phyloP scores from a whole-genome alignment of 2,113 vertebrate species.

The Cochlearius cochlearius region DNA sequence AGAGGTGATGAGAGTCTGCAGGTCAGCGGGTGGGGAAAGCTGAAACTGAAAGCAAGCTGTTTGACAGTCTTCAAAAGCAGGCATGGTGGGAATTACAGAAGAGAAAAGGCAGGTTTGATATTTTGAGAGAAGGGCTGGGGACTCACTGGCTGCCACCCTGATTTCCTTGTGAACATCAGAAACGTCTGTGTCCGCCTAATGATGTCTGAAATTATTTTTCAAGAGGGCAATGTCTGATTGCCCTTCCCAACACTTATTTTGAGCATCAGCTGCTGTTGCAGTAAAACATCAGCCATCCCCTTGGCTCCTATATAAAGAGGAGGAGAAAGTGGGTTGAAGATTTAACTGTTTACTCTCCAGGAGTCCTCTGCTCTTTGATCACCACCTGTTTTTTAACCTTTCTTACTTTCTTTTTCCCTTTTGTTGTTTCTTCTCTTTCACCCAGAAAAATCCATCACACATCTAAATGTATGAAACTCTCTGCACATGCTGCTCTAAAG shows the following conservation, averaged over 20 bases:
- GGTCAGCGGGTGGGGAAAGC: not conserved
- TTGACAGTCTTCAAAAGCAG: not conserved
- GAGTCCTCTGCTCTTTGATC: not conserved
- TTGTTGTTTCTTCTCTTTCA: not conserved
- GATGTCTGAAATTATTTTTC: constrained; percentile 19
- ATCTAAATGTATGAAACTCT: not conserved
- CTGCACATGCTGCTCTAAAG: not conserved
- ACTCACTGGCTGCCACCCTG: not conserved
- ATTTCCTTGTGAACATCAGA: not conserved
- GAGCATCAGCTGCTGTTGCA: constrained; percentile 14
- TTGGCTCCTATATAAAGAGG: not conserved
- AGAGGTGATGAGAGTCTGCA: not conserved
- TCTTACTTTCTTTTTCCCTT: not conserved
- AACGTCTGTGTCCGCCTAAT: accelerated
- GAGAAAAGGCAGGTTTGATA: not conserved
- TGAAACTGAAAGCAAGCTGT: not conserved
- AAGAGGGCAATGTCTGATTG: not conserved
- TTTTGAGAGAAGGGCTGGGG: not conserved
- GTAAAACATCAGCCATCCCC: not conserved
- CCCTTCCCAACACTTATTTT: not conserved
- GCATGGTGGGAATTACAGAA: not conserved
- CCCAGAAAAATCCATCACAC: not conserved
- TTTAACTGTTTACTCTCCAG: not conserved
- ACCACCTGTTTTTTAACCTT: not conserved
- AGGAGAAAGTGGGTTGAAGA: not conserved